These are phyloP conservation scores for Melanaphis sacchari DNA, from an alignment of 1,140 invertebrate genomes.

Conservation along the genomic window DNA sequence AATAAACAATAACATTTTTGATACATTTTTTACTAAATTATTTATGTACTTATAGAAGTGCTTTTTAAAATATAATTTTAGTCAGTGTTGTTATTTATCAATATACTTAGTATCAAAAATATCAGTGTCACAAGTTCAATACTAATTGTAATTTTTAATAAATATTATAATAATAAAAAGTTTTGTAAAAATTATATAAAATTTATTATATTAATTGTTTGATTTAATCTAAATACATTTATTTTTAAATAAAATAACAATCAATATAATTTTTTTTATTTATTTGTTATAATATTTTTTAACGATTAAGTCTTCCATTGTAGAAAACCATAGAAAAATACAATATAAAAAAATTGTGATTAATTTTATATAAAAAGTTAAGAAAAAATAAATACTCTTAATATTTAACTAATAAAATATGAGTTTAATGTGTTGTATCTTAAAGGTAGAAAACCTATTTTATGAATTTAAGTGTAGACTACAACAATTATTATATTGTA, in stretches of 20 bases:
- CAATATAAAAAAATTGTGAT: background rate
- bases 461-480: slow-evolving; percentile 10
- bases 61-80: background rate
- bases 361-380: background rate
- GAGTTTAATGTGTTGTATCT: background rate
- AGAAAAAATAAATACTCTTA: background rate
- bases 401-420: background rate
- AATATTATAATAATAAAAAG: background rate
- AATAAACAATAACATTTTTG: background rate
- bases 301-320: slow-evolving; percentile 34
- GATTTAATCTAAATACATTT: background rate
- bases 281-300: background rate
- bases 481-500: background rate
- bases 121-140: background rate
- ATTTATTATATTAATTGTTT: background rate
- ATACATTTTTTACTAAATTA: background rate
- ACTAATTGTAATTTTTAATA: background rate
- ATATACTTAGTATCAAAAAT: background rate
- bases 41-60: background rate
- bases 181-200: background rate
- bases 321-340: background rate
- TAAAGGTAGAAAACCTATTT: background rate
- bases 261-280: background rate
- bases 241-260: slow-evolving; percentile 2
- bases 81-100: background rate